Base-by-base conservation (phyloP, 2,888 invertebrate species). In the Girardia tigrina region DNA sequence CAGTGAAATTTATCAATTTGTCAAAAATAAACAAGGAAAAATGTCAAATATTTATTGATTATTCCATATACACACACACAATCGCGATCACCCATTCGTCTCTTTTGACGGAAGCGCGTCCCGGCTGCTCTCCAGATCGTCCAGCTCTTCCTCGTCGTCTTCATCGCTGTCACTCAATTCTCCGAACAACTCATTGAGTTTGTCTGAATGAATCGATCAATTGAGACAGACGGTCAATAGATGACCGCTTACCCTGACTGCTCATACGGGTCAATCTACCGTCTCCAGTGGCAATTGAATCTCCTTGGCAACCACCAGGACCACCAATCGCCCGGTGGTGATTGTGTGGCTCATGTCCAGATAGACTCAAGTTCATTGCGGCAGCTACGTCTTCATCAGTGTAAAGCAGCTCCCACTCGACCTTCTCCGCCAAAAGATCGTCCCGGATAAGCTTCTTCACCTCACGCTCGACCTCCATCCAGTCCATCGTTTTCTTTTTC, bases 401-500 rank as follows among this genome's bases (percentile, higher is more conserved):
- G n/a, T 56, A 56, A 4, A 56, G 56, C 4, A 56, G n/a, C 56
- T 56, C 56, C 56, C 56, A 56, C n/a, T 56, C 56, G 71, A 71
- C 71, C n/a, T 71, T 71, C n/a, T 27, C 29, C 28, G 71, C 71
- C 6, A 28, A 14, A 6, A 71, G 20, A 71, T 71, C 71, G 27
- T 28, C 71, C n/a, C 71, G 71, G n/a, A 71, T 27, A 26, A 71
- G 26, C 20, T 71, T 27, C 29, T 71, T 71, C 6, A 71, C 71
- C 14, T 71, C 71, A n/a, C 29, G 23, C 71, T 71, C 71, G 16
- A 71, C 29, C 14, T 71, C 71, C 71, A 28, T 27, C 71, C 27
- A 28, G 71, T 71, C 71, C 71, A 56, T 56, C n/a, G 56, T 56
- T 71, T 73, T 98, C 84, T 98, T 98, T 83, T 92, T 92, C 28